Percentiles rank a stretch among this genome's conserved stretches.
phyloP scores from a whole-genome alignment of 1,140 invertebrate genomes.

The Notospermus geniculatus region DNA sequence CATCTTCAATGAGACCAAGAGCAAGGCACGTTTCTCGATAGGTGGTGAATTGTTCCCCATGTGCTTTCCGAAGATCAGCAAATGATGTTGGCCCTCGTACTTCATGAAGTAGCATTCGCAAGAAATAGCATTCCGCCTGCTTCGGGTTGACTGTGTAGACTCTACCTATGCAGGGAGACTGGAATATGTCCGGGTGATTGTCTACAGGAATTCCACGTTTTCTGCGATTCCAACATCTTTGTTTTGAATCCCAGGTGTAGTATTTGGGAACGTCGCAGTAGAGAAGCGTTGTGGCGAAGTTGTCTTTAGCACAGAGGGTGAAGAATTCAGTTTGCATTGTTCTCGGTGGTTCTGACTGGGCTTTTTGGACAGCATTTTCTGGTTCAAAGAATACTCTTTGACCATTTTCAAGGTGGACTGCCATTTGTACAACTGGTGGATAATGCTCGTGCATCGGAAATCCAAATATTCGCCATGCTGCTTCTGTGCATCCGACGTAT shows the following conservation, averaged over 20 bases:
- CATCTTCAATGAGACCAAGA: background rate
- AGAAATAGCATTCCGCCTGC: constrained; percentile 3
- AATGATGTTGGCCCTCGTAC: background rate
- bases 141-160: background rate
- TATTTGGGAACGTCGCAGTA: constrained; percentile 41
- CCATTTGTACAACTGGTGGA: constrained; percentile 13
- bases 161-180: background rate
- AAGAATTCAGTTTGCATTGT: constrained; percentile 45
- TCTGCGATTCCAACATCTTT: constrained; percentile 6
- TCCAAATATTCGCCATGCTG: too few species aligned
- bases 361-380: constrained; percentile 26
- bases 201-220: background rate
- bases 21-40: background rate
- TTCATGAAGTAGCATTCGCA: background rate
- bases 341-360: background rate
- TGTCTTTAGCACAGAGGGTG: constrained; percentile 20
- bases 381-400: constrained; percentile 18
- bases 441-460: constrained; percentile 14
- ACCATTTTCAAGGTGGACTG: constrained; percentile 20
- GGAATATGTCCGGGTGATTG: background rate
- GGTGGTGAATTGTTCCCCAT: background rate
- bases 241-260: constrained; percentile 37
- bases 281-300: constrained; percentile 37
- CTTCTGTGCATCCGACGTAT: constrained; percentile 20
- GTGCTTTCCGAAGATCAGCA: background rate